These are phyloP conservation scores for Nipponacmea schrenckii DNA, from an alignment of 2,888 invertebrate species.

Conservation along the genomic window DNA sequence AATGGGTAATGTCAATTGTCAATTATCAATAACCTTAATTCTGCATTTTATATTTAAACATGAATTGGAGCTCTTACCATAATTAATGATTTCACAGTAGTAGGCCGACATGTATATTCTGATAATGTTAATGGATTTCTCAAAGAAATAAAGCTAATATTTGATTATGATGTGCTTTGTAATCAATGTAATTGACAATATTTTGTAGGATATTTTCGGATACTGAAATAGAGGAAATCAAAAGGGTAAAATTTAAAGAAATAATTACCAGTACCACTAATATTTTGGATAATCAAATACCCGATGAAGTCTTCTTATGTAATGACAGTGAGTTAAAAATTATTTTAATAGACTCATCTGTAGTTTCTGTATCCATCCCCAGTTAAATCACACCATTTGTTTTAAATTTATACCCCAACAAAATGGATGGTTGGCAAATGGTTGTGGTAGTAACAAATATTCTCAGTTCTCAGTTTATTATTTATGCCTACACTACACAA, in stretches of 20 bases:
- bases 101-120: too few relatives aligned
- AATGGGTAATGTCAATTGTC: constrained; percentile 76
- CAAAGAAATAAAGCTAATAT: neutral
- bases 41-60: too few relatives aligned
- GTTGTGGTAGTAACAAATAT: too few relatives aligned
- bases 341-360: too few relatives aligned
- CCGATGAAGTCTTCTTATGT: constrained; percentile 35
- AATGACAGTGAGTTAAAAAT: constrained; percentile 10
- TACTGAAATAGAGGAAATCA: constrained; percentile 85
- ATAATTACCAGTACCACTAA: constrained; percentile 68
- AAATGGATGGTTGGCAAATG: too few relatives aligned
- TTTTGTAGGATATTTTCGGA: constrained; percentile 81
- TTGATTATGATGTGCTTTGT: neutral
- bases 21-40: too few relatives aligned
- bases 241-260: constrained; percentile 85
- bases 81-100: neutral
- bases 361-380: too few relatives aligned
- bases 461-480: too few relatives aligned
- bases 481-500: too few relatives aligned
- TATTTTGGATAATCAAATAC: constrained; percentile 25
- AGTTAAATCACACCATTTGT: too few relatives aligned
- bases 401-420: too few relatives aligned
- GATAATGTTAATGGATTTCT: neutral
- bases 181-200: constrained; percentile 1
- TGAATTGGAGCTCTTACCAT: too few relatives aligned